Evolutionary conservation across 2,888 invertebrate species (phyloP).

Genomic region (Rhagium mordax): DNA sequence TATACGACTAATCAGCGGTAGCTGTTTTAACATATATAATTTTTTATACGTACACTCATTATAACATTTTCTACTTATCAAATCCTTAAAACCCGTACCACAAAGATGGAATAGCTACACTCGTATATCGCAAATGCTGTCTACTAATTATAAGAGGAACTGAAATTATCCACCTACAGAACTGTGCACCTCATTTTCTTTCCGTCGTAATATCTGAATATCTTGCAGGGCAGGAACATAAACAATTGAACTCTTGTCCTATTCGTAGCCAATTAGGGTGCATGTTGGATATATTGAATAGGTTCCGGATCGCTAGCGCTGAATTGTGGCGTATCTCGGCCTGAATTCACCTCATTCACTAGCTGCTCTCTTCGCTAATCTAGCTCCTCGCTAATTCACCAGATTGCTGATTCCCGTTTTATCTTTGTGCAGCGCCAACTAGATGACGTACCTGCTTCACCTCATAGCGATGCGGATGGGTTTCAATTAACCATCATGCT

Average conservation of each 20-base stretch:
- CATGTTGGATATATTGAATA: conserved; percentile 44
- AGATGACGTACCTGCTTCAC: conserved; percentile 62
- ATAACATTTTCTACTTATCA: too few relatives aligned
- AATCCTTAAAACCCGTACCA: too few relatives aligned
- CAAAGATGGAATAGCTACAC: too few relatives aligned
- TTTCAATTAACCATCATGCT: conserved; percentile 68
- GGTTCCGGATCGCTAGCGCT: conserved; percentile 62
- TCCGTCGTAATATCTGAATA: neutral
- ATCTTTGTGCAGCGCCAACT: conserved; percentile 65
- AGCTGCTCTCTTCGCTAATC: conserved; percentile 69
- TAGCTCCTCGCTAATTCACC: conserved; percentile 63
- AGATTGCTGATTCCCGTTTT: conserved; percentile 67
- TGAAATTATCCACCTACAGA: neutral
- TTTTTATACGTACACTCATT: too few relatives aligned
- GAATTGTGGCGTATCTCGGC: conserved; percentile 61
- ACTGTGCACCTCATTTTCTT: neutral
- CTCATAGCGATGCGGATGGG: conserved; percentile 64
- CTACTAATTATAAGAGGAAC: neutral
- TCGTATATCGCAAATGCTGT: neutral
- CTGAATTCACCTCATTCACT: conserved; percentile 51
- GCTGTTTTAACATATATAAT: too few relatives aligned
- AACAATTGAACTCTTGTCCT: conserved; percentile 41
- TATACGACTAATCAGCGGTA: too few relatives aligned
- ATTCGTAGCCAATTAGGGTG: conserved; percentile 52
- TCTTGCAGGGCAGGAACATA: conserved; percentile 30